Base-by-base conservation (phyloP, 2,113 vertebrate genomes). In the Canis aureus region DNA sequence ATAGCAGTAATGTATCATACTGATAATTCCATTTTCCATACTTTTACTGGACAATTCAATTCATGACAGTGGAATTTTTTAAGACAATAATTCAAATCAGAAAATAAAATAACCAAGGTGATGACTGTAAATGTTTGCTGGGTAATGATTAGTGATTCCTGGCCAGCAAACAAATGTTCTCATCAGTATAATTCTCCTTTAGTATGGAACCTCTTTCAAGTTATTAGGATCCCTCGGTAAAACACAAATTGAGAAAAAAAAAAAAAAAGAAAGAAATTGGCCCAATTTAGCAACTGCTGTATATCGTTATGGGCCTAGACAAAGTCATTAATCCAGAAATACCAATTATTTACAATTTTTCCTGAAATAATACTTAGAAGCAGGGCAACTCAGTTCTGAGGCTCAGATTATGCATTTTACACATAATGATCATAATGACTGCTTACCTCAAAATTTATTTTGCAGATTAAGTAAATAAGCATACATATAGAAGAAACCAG, bases 351-450 rank as follows among this genome's bases (percentile, higher is more conserved):
- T 74, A 29, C 6, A 69, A 10, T 86, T 73, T 80, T 69, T 38
- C n/a, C 71, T 89, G 93, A 92, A 85, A 29, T 80, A 89, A 92
- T 8, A 79, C 88, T 94, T 89, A 76, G 35, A 79, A 53, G n/a
- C 38, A 32, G n/a, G 17, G 60, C 19, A 74, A 85, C 59, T 81
- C 69, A 59, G 35, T 62, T 64, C 32, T 32, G 23, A 96, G 55
- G 11, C 35, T 80, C 85, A 90, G 22, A 66, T 23, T 55, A 2
- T 82, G 5, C 32, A 55, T 92, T 81, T 94, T 84, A 92, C 16
- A 67, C 27, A 22, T 66, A n/a, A 51, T 35, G 7, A 69, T 79
- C 25, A 35, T 79, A 89, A 60, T 67, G 32, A 60, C 25, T 89
- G 8, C n/a, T 80, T 5, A 51, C 57, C 32, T 80, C n/a, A 89